Evolutionary conservation across 2,113 vertebrate species (phyloP), one percentile per base, ranked within the genome.

Genomic region (Scartelaos histophorus): DNA sequence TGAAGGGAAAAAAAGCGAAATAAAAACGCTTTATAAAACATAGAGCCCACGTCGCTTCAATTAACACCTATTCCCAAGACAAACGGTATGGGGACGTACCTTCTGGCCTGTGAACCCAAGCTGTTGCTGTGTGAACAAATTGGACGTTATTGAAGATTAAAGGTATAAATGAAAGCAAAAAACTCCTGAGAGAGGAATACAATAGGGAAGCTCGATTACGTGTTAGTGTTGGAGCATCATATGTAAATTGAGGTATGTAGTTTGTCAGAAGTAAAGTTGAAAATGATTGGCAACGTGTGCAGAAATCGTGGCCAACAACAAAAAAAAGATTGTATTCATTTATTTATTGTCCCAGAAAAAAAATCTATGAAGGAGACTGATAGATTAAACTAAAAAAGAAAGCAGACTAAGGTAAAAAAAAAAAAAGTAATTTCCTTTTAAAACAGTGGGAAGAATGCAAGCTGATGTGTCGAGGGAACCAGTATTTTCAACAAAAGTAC

Each of bases 1-100:
- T 57, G 13, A 69, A 64, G 74, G 53, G n/a, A n/a, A n/a, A 29
- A 71, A 7, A 70, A 24, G 45, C 51, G 15, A 67, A 65, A 75
- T 56, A 69, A 5, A 71, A 45, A 22, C 43, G 12, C n/a, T 11
- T 38, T 45, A 58, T 35, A 51, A 72, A 7, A 13, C 46, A 15
- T 45, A 45, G 11, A 45, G 11, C 29, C n/a, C 21, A 61, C 7
- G 47, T 21, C 66, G 58, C 11, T 38, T 29, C 19, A 6, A 66
- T 25, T 16, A 12, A 61, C 13, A 12, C 75, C 69, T 53, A n/a
- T 38, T 64, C 61, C 61, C 61, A 12, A 64, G 61, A 17, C 61
- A 64, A 43, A 64, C 38, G 19, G 60, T 64, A 64, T 64, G 61
- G n/a, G 34, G 61, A 64, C 38, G 29, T 35, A 64, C 17, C 16